phyloP scores from a whole-genome alignment of 2,797 vertebrate genomes.

The Kryptolebias ocellatus region DNA sequence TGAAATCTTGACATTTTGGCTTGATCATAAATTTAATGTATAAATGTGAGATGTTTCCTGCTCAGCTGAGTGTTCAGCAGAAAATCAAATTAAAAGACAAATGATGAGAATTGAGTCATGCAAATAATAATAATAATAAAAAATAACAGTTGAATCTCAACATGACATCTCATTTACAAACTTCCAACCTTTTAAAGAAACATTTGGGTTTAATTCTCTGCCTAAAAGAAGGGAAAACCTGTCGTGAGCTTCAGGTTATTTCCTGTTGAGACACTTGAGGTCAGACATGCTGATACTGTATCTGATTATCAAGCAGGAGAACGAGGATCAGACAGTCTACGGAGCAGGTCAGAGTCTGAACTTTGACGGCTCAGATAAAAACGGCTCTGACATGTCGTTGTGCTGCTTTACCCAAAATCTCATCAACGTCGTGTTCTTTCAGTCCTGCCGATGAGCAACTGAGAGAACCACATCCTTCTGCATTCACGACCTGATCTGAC shows the following conservation, averaged over 20 bases:
- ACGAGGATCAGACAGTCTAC: slow-evolving; percentile 5
- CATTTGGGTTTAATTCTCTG: neutral
- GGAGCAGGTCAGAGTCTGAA: slow-evolving; percentile 7
- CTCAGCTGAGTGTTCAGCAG: neutral
- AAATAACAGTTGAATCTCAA: neutral
- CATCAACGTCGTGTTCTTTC: neutral
- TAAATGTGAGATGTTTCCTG: neutral
- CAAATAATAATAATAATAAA: neutral
- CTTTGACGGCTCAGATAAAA: neutral
- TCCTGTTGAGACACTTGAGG: neutral
- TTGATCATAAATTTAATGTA: neutral
- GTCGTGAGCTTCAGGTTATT: neutral
- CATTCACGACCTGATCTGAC: slow-evolving; percentile 1
- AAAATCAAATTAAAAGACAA: neutral
- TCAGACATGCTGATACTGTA: slow-evolving; percentile 5
- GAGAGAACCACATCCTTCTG: neutral
- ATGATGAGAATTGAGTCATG: neutral
- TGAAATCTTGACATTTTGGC: neutral
- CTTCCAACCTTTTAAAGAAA: neutral
- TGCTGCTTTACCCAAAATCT: neutral
- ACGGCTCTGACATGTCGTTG: slow-evolving; percentile 1
- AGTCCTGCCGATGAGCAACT: neutral
- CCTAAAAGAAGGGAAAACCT: neutral
- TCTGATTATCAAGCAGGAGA: neutral
- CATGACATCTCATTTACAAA: neutral